Evolutionary conservation across 2,888 invertebrate genomes (phyloP), one percentile per base, ranked within the genome.

Genomic region (Stenurella melanura): DNA sequence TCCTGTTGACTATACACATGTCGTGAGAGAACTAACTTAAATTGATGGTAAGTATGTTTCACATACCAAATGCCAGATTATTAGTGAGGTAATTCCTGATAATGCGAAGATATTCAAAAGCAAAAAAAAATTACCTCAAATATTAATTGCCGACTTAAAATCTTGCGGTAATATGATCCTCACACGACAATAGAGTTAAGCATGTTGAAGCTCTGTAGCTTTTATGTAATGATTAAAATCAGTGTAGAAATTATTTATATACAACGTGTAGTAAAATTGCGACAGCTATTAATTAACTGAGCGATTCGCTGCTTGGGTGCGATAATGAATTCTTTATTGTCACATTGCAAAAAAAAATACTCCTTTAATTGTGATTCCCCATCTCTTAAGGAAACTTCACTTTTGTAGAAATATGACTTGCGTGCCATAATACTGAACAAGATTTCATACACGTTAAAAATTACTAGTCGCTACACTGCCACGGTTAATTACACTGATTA

Each of bases 171-270:
- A 4, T 15, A 11, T 50, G 64, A 66, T 50, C 12, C 42, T n/a
- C 50, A 66, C 17, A 26, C 67, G 15, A 66, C 42, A 66, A 66
- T 56, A 30, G 15, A 21, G 30, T 56, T n/a, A 67, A 67, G 54
- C 50, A 50, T 67, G 26, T 50, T 17, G 26, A 54, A 17, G 66
- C 66, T 9, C 50, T 54, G 50, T 54, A 54, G 21, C 19, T 26
- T 67, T 67, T 67, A 67, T 50, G 50, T 67, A n/a, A 30, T 26
- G 50, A 67, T 67, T 67, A 67, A 67, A 67, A 34, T 67, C 50
- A 67, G 26, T 56, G 67, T 67, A 50, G 67, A 67, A 67, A 67
- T 67, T 67, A 67, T 54, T 67, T 56, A 67, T 56, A 67, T 67
- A 56, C 54, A 66, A 54, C 66, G 9, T 21, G 54, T 17, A 42